Conservation (phyloP, 2,113 vertebrate species). For the Pluvianellus socialis region DNA sequence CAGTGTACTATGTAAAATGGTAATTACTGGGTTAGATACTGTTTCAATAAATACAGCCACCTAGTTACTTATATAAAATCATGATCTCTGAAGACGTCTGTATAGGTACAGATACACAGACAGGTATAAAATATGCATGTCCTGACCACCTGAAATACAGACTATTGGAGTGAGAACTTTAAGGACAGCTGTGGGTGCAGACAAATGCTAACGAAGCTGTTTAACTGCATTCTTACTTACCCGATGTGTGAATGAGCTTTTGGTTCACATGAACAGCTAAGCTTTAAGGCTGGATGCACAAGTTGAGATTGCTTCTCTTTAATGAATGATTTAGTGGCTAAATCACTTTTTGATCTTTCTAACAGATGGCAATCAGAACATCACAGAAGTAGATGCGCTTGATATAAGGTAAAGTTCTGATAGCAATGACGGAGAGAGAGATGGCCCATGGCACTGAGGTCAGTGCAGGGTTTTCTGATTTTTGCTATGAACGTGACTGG, state of each 20-base stretch:
- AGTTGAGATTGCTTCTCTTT: neutral
- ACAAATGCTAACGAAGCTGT: neutral
- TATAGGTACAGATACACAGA: neutral
- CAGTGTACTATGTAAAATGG: neutral
- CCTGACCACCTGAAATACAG: neutral
- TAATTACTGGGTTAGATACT: neutral
- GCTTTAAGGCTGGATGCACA: neutral
- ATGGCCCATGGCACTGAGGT: neutral
- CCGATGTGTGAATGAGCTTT: neutral
- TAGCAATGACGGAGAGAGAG: neutral
- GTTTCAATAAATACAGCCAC: neutral
- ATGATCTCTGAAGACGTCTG: neutral
- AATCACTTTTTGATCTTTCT: slow-evolving; percentile 5
- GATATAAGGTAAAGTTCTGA: slow-evolving; percentile 71
- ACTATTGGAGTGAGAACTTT: neutral
- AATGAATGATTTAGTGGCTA: neutral
- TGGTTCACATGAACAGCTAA: neutral
- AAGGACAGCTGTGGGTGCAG: neutral
- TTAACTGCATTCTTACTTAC: neutral
- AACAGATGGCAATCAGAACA: slow-evolving; percentile 65
- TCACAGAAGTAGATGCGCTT: slow-evolving; percentile 77
- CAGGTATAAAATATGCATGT: neutral
- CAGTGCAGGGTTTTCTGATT: neutral
- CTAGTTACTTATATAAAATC: neutral
- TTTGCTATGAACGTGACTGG: neutral